Base-by-base conservation (phyloP, 2,888 invertebrate species). In the Zaprionus lineosus region DNA sequence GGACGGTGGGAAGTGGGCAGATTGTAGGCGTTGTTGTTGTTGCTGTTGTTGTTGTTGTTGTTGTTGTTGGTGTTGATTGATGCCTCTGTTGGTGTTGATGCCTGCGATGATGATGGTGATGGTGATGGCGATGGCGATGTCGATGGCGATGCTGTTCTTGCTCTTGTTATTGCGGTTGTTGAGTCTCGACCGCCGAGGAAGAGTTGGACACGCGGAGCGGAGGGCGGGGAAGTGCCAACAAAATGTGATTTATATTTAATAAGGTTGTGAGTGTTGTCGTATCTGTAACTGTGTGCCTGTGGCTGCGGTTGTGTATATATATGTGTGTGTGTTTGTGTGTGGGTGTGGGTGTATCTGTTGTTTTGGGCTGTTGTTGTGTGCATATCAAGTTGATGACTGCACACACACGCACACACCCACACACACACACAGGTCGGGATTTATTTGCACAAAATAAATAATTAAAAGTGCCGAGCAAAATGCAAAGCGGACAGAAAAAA, bases 391-490 rank as follows among this genome's bases (percentile, higher is more conserved):
- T 69, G 53, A 57, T 65, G 61, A 28, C 24, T 34, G 12, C 31
- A 19, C 34, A 40, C 47, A 50, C 48, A 26, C 47, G 28, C 46
- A 46, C 40, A 50, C 40, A 29, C 31, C 4, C 29, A 36, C 26
- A 18, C n/a, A 5, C 26, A 19, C 11, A 19, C 8, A 11, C 8
- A 21, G 18, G 12, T 14, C 36, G 33, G 65, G 59, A 55, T 71
- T 60, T 71, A 71, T 69, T 69, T 69, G 50, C 41, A 36, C 31
- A 62, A 62, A 51, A 66, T 72, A 55, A 70, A 72, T 66, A 70
- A 70, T 70, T 70, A 72, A 70, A 72, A 70, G 72, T 70, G 61
- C 73, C 72, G 72, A 53, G 60, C 48, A 53, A 65, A 69, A 70
- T 66, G 36, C 73, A 62, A 43, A 47, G 50, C 56, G 50, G 7